Evolutionary conservation across 2,113 vertebrate genomes (phyloP), one percentile per base, ranked within the genome.

Genomic region (Alligator mississippiensis): DNA sequence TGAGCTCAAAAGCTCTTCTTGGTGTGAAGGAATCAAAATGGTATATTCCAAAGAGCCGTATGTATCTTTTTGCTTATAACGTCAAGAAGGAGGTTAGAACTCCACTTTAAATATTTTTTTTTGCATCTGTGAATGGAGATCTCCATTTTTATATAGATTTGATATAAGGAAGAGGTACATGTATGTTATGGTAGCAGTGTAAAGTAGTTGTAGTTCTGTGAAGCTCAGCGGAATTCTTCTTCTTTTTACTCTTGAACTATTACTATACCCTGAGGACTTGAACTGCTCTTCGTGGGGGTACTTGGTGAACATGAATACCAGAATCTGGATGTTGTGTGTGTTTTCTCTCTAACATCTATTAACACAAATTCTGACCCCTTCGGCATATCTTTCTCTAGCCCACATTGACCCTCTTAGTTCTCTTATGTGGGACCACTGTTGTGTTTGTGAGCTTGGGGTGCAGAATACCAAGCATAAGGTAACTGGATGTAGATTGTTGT

Each of bases 391-490:
- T 58, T 11, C 2, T 15, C 2, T 1, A 16, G 8, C 25, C 15
- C 28, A 19, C 17, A 30, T n/a, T 8, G 62, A 18, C 74, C 64
- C 14, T 11, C 1, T 18, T 10, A 13, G 4, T 59, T 11, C 60
- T 80, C 5, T 3, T 24, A 18, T n/a, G 24, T 14, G 25, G 74
- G 61, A 47, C 47, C 11, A 1, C 19, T 28, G 0, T 6, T 80
- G 58, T 2, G 3, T 47, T 61, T 70, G 30, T 19, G 47, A 1
- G 55, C 14, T 1, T 1, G 5, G 30, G 7, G 28, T 30, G 59
- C 27, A 70, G 15, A 12, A 0, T 78, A 80, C 63, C 75, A 80
- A 8, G n/a, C 47, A 54, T 18, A 4, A 77, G 13, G 18, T 81
- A 61, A 54, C 66, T 34, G 13, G 59, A 0, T 80, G 18, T 62